Percentiles rank a stretch among this genome's conserved stretches.
Conservation (phyloP, 2,797 vertebrate genomes). For the Hephaestus fuliginosus region DNA sequence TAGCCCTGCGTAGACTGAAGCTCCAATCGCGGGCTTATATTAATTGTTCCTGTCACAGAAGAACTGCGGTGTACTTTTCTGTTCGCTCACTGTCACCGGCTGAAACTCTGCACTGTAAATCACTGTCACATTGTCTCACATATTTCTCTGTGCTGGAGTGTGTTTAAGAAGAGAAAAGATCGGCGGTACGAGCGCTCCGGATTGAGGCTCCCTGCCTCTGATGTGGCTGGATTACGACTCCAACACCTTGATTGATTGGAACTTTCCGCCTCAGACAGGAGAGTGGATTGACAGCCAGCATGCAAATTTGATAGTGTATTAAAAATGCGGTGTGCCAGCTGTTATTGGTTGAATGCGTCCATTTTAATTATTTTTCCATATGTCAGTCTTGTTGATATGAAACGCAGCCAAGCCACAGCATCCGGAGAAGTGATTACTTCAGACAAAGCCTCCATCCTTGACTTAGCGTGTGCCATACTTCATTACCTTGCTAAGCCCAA, state of each 20-base stretch:
- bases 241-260: conserved; percentile 68
- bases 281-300: conserved; percentile 71
- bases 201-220: conserved; percentile 39
- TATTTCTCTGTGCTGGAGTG: conserved; percentile 31
- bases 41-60: conserved; percentile 73
- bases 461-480: conserved; percentile 69
- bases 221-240: conserved; percentile 50
- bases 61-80: conserved; percentile 59
- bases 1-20: conserved; percentile 31
- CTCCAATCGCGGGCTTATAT: conserved; percentile 47
- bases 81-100: conserved; percentile 60
- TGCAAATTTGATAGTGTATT: conserved; percentile 69
- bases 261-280: conserved; percentile 43
- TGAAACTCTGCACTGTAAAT: conserved; percentile 64
- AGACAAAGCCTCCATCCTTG: conserved; percentile 78
- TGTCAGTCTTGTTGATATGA: conserved; percentile 76
- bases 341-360: conserved; percentile 70
- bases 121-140: conserved; percentile 67
- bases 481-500: conserved; percentile 77
- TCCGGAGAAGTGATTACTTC: conserved; percentile 76
- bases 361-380: conserved; percentile 80
- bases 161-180: conserved; percentile 25
- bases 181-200: neutral
- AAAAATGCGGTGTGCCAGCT: conserved; percentile 65
- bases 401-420: conserved; percentile 66